Evolutionary conservation across 2,797 vertebrate species (phyloP).

Genomic region (Platalea minor): DNA sequence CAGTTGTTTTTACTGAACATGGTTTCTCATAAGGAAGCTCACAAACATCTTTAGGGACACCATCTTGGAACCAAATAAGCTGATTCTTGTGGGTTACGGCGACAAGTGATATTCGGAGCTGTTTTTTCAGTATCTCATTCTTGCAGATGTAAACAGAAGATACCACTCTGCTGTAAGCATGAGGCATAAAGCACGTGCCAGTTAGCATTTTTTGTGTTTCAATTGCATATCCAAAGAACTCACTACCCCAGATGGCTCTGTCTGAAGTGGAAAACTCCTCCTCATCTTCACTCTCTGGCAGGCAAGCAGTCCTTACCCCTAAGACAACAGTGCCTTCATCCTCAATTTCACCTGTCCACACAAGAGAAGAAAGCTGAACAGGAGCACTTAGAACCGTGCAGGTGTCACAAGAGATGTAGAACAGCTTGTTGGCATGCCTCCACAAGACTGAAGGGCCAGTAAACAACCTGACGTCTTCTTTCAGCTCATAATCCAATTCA

Average conservation of each 20-base stretch:
- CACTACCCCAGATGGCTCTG: constrained; percentile 57
- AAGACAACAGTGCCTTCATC: constrained; percentile 77
- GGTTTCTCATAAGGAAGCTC: constrained; percentile 84
- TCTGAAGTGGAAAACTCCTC: constrained; percentile 26
- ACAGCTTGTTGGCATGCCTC: constrained; percentile 75
- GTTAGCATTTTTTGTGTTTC: constrained; percentile 73
- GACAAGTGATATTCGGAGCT: constrained; percentile 74
- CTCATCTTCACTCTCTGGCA: not conserved
- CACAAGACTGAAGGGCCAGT: constrained; percentile 87
- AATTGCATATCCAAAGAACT: constrained; percentile 75
- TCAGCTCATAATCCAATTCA: constrained; percentile 78
- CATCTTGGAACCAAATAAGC: constrained; percentile 85
- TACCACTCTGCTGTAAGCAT: constrained; percentile 81
- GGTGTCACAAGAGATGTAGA: constrained; percentile 74
- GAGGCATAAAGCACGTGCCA: constrained; percentile 79
- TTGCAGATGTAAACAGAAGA: constrained; percentile 76
- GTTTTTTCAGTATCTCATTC: constrained; percentile 50
- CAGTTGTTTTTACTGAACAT: constrained; percentile 73
- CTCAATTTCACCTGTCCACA: constrained; percentile 79
- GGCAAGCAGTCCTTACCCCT: constrained; percentile 67
- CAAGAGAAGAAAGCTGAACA: constrained; percentile 73
- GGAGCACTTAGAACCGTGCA: constrained; percentile 74
- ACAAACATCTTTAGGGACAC: constrained; percentile 79
- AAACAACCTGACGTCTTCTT: constrained; percentile 75
- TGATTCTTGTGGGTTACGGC: constrained; percentile 82